Evolutionary conservation across 2,888 invertebrate genomes (phyloP), one percentile per base, ranked within the genome.

Genomic region (Acleris laterana): DNA sequence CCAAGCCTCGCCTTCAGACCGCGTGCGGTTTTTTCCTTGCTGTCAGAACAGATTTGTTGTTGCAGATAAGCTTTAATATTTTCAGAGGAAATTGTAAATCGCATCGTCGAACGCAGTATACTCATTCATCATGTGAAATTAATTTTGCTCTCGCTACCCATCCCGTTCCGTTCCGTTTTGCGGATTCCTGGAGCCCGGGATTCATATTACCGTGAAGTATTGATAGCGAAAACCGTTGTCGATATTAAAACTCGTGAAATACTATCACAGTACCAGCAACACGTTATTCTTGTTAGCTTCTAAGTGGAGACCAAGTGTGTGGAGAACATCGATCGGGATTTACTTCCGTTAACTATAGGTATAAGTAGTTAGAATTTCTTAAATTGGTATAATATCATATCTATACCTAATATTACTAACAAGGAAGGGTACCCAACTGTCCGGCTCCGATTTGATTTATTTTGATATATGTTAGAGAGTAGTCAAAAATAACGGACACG

Each of bases 91-190:
- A 85, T 80, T 84, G 83, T 76, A 87, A 89, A 90, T 88, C 87
- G 87, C 87, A 85, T 78, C 82, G 83, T 84, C 88, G 68, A 67
- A 63, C 70, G 70, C 71, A 91, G 88, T 89, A 79, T 81, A 89
- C 90, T 89, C 89, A 88, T 92, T 89, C 90, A 92, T 93, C 91
- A 92, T 86, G 72, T 82, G 83, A 87, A 87, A 91, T 92, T 92
- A 92, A 91, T 90, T 88, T 85, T 78, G 77, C 80, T 78, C 79
- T 77, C 80, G 85, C 81, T 66, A 66, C 61, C 62, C 79, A 80
- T 79, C 79, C 80, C 77, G 81, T 83, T 81, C 75, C 82, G 84
- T 78, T 79, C 78, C 84, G 81, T 81, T 83, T 83, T 85, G 78
- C 87, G 84, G 90, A 89, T 88, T 87, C 87, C 87, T 81, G 86